Percentiles rank a stretch among this genome's conserved stretches.
Evolutionary conservation across 2,888 invertebrate genomes (phyloP).

Genomic region (Drosophila anomelani): DNA sequence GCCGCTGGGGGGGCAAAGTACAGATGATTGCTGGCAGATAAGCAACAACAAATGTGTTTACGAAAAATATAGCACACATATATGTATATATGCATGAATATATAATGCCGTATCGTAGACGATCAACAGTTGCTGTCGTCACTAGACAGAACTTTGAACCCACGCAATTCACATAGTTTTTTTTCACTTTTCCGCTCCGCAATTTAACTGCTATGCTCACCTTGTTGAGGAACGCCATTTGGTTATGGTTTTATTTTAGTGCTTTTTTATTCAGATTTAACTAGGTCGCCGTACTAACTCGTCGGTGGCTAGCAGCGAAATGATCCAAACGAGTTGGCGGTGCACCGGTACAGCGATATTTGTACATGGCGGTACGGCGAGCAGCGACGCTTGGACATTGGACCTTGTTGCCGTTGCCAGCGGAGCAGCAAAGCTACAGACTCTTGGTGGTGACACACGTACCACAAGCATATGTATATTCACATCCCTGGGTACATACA

Average conservation of each 20-base stretch:
- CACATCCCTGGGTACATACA: background rate
- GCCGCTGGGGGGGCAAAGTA: slow-evolving; percentile 65
- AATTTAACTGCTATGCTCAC: slow-evolving; percentile 46
- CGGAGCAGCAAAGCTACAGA: slow-evolving; percentile 22
- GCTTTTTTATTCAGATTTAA: slow-evolving; percentile 21
- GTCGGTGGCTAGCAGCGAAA: slow-evolving; percentile 50
- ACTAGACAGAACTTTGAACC: slow-evolving; percentile 39
- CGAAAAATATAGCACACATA: slow-evolving; percentile 17
- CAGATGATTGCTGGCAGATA: slow-evolving; percentile 53
- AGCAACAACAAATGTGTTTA: slow-evolving; percentile 35
- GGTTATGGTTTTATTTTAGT: slow-evolving; percentile 21
- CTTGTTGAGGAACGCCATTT: slow-evolving; percentile 79
- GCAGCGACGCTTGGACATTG: slow-evolving; percentile 56
- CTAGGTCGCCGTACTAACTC: slow-evolving; percentile 50
- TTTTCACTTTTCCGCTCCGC: slow-evolving; percentile 17
- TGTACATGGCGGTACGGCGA: slow-evolving; percentile 10
- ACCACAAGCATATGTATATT: slow-evolving; percentile 9
- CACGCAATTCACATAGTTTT: background rate
- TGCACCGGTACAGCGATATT: slow-evolving; percentile 27
- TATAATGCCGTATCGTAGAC: slow-evolving; percentile 20
- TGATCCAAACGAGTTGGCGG: slow-evolving; percentile 49
- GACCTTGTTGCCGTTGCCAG: slow-evolving; percentile 48
- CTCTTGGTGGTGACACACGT: slow-evolving; percentile 22
- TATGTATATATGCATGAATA: background rate
- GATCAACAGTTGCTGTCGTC: slow-evolving; percentile 62